Percentiles rank a stretch among this genome's conserved stretches.
phyloP scores from a whole-genome alignment of 2,797 vertebrate genomes.

The Cheirogaleus major region DNA sequence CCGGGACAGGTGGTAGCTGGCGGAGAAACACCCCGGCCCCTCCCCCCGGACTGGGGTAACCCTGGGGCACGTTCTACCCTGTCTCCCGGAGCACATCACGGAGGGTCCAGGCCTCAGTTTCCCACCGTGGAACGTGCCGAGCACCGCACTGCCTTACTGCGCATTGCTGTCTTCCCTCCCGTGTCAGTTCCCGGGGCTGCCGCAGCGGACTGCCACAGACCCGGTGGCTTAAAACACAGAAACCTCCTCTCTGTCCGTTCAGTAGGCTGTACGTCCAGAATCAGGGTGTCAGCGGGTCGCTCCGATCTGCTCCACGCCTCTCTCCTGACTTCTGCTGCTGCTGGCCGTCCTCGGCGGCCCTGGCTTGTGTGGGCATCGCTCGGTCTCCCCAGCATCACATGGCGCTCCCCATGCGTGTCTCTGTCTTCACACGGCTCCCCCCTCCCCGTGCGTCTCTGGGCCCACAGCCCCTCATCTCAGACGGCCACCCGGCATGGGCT shows the following conservation, averaged over 20 bases:
- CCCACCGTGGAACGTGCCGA: neutral
- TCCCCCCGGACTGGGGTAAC: neutral
- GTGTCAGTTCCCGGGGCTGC: fast-evolving
- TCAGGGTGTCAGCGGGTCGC: neutral
- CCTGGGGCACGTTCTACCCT: fast-evolving
- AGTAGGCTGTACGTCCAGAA: neutral
- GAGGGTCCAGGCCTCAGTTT: neutral
- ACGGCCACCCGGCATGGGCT: neutral
- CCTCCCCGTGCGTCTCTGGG: fast-evolving
- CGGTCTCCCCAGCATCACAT: fast-evolving
- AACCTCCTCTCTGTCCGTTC: neutral
- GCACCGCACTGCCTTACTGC: neutral
- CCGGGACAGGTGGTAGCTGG: neutral
- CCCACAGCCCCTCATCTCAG: neutral
- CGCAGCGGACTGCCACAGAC: neutral
- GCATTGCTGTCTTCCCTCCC: neutral
- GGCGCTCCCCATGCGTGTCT: neutral
- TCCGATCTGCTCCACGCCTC: fast-evolving
- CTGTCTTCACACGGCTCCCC: neutral
- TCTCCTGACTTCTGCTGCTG: neutral
- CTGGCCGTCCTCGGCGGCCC: fast-evolving
- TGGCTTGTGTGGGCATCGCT: fast-evolving
- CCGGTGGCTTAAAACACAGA: neutral
- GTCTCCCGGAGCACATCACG: neutral
- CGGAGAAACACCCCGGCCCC: neutral